Evolutionary conservation across 1,140 invertebrate genomes (phyloP).

Genomic region (Drosophila pachea): DNA sequence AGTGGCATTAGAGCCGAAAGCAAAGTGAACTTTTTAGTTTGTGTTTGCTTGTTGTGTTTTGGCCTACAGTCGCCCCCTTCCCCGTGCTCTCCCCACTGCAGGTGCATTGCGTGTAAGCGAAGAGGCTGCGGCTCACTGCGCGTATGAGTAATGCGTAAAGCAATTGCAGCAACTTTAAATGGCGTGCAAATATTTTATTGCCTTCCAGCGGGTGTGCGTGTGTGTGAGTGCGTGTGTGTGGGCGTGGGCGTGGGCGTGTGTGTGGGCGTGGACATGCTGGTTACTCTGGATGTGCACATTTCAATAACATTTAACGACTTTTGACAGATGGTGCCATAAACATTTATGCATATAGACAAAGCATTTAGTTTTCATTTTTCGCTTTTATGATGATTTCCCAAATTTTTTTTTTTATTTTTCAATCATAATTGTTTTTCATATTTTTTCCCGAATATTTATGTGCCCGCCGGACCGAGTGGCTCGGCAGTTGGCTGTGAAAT

Average conservation of each 20-base stretch:
- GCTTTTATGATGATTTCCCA: conserved; percentile 16
- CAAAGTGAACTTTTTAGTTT: conserved; percentile 25
- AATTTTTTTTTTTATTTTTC: conserved; percentile 10
- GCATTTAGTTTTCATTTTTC: conserved; percentile 52
- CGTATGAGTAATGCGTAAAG: conserved; percentile 56
- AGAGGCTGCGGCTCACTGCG: conserved; percentile 1
- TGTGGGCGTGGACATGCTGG: not conserved
- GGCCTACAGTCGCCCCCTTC: not conserved
- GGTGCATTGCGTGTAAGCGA: conserved; percentile 15
- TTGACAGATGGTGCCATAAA: conserved; percentile 34
- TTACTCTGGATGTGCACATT: conserved; percentile 20
- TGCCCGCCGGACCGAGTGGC: conserved; percentile 20
- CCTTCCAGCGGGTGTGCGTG: conserved; percentile 1
- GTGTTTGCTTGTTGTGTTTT: conserved; percentile 35
- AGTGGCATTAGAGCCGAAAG: conserved; percentile 46
- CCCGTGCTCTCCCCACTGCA: conserved; percentile 9
- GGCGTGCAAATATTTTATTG: conserved; percentile 55
- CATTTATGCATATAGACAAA: conserved; percentile 37
- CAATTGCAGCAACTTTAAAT: conserved; percentile 57
- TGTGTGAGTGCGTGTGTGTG: too few species aligned
- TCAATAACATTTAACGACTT: conserved; percentile 63
- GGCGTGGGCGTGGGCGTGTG: not conserved
- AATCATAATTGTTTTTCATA: conserved; percentile 4
- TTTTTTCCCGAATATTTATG: conserved; percentile 31
- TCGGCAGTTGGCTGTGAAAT: conserved; percentile 43